Percentiles rank a stretch among this genome's conserved stretches.
Conservation (phyloP, 2,797 vertebrate genomes). For the Lacerta viridis region DNA sequence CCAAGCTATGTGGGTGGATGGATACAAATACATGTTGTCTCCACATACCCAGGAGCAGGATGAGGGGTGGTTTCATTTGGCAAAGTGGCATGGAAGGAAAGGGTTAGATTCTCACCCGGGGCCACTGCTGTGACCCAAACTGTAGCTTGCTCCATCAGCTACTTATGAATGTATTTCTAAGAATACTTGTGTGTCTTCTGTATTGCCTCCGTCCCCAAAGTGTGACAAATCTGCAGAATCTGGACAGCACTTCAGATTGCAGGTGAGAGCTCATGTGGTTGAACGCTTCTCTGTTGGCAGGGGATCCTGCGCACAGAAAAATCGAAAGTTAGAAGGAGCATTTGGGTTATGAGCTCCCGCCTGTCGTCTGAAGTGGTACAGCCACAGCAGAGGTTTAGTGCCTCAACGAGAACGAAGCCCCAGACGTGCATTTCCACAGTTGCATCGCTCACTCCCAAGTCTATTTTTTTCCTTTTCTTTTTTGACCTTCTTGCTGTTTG, state of each 20-base stretch:
- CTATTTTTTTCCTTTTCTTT: neutral
- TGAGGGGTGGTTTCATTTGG: neutral
- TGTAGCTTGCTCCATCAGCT: neutral
- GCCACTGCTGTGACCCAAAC: neutral
- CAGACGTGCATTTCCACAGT: too few species aligned
- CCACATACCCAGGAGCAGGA: neutral
- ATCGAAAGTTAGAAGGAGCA: too few species aligned
- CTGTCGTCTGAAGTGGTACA: neutral
- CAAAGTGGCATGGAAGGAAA: neutral
- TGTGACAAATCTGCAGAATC: too few species aligned
- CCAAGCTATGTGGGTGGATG: neutral
- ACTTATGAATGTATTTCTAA: neutral
- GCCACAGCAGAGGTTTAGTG: neutral
- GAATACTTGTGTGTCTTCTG: neutral
- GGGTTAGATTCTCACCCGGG: neutral
- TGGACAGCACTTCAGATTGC: neutral
- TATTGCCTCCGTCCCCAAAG: neutral
- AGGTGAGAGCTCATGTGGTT: neutral
- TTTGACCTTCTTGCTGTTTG: conserved; percentile 35
- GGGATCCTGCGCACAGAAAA: neutral
- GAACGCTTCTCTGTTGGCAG: too few species aligned
- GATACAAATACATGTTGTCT: neutral
- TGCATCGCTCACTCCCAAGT: too few species aligned
- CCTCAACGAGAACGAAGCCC: neutral
- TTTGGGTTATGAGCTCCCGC: neutral